Evolutionary conservation across 1,140 invertebrate species (phyloP).

Genomic region (Diabrotica virgifera): DNA sequence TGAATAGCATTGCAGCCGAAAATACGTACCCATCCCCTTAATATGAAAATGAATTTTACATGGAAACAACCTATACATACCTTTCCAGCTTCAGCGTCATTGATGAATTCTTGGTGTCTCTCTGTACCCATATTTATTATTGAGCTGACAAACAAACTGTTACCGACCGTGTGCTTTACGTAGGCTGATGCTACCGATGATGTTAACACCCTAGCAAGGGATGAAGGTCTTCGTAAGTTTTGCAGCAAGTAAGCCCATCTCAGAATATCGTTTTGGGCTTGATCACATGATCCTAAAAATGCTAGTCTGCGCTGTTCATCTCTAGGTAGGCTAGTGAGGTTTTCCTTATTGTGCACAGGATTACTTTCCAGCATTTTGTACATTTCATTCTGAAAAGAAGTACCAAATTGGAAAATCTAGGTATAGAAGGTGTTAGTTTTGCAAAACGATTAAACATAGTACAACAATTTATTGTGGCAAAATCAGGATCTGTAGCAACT

Average conservation of each 20-base stretch:
- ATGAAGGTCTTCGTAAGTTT: constrained; percentile 24
- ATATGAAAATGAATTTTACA: too few species aligned
- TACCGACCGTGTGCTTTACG: constrained; percentile 31
- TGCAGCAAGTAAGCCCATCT: constrained; percentile 55
- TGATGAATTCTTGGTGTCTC: constrained; percentile 66
- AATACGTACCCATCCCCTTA: too few species aligned
- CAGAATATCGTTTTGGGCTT: constrained; percentile 64
- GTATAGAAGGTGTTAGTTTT: too few species aligned
- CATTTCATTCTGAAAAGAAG: constrained; percentile 31
- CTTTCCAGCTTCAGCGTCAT: constrained; percentile 63
- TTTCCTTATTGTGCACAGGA: constrained; percentile 16
- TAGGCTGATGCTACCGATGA: constrained; percentile 25
- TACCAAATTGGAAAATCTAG: neutral
- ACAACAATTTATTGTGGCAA: too few species aligned
- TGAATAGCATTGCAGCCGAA: too few species aligned
- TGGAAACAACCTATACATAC: constrained; percentile 45
- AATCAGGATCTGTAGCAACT: too few species aligned
- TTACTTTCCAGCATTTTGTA: constrained; percentile 30
- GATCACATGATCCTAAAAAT: constrained; percentile 58
- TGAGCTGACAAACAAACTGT: constrained; percentile 60
- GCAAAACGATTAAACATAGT: too few species aligned
- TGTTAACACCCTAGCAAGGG: constrained; percentile 20
- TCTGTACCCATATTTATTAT: constrained; percentile 73
- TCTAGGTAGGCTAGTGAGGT: constrained; percentile 39
- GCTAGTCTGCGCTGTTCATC: constrained; percentile 64